phyloP scores from a whole-genome alignment of 2,797 vertebrate genomes.

The Enteromius afrohamiltoni region DNA sequence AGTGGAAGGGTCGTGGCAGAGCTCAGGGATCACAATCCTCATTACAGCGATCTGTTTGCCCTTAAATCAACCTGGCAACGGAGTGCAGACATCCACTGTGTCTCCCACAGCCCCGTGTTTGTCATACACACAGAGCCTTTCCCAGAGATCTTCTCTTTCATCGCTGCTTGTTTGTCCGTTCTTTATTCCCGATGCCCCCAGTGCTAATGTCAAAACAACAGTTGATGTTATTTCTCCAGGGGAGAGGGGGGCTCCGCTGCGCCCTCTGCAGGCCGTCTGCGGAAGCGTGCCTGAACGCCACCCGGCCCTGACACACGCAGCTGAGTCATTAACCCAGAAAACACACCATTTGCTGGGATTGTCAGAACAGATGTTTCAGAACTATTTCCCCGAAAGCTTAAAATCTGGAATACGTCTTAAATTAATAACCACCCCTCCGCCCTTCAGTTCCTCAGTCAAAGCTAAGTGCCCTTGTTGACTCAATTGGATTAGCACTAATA shows the following conservation, averaged over 20 bases:
- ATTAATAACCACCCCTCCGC: constrained; percentile 83
- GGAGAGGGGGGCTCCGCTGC: constrained; percentile 57
- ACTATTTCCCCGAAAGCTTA: constrained; percentile 80
- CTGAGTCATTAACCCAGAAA: constrained; percentile 58
- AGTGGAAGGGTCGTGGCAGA: constrained; percentile 60
- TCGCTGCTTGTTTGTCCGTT: constrained; percentile 48
- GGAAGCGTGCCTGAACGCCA: constrained; percentile 34
- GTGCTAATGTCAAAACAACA: constrained; percentile 43
- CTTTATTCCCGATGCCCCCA: constrained; percentile 39
- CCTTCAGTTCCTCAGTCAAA: constrained; percentile 81
- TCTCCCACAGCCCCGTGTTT: constrained; percentile 14
- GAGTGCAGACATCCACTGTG: constrained; percentile 36
- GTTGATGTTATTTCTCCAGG: constrained; percentile 40
- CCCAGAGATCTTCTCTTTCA: constrained; percentile 41
- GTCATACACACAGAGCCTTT: constrained; percentile 41
- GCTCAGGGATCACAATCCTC: constrained; percentile 73
- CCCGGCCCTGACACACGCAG: constrained; percentile 40
- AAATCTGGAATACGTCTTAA: constrained; percentile 80
- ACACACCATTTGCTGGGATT: constrained; percentile 70
- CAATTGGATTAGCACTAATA: constrained; percentile 89
- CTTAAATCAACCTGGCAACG: constrained; percentile 64
- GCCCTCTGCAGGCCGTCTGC: constrained; percentile 76
- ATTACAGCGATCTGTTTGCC: constrained; percentile 72
- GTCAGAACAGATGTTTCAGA: constrained; percentile 81
- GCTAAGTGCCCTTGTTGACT: constrained; percentile 87